phyloP scores from a whole-genome alignment of 2,113 vertebrate genomes.

The Physeter macrocephalus region DNA sequence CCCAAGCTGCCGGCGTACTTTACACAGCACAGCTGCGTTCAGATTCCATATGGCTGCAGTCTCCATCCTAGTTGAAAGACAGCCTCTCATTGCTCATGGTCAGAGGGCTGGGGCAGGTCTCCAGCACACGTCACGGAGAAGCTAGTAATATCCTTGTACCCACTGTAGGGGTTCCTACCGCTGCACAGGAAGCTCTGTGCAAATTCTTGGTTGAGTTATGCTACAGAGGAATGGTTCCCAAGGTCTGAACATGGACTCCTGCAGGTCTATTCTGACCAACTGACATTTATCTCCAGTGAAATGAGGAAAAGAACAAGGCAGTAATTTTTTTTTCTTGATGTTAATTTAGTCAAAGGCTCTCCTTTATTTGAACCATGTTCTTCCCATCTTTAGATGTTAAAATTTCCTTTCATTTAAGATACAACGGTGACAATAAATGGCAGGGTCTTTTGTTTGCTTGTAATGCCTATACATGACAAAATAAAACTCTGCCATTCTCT shows the following conservation, averaged over 20 bases:
- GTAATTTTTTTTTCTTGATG: neutral
- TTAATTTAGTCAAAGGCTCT: neutral
- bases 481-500: neutral
- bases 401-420: neutral
- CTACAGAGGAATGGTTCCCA: neutral
- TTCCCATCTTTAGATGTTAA: neutral
- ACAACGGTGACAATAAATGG: neutral
- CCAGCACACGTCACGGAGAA: no score
- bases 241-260: neutral
- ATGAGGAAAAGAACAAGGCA: neutral
- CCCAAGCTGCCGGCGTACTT: neutral
- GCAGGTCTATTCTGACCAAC: no score
- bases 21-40: no score
- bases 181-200: neutral
- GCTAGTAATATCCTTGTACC: no score
- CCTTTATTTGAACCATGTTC: neutral
- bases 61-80: neutral
- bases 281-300: neutral
- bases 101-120: neutral
- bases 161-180: accelerated
- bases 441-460: neutral
- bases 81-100: accelerated
- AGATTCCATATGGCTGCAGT: neutral
- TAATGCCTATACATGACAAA: neutral
- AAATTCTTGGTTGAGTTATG: neutral